These are phyloP conservation scores for Coturnix japonica DNA, from an alignment of 2,113 vertebrate species.

Conservation along the genomic window DNA sequence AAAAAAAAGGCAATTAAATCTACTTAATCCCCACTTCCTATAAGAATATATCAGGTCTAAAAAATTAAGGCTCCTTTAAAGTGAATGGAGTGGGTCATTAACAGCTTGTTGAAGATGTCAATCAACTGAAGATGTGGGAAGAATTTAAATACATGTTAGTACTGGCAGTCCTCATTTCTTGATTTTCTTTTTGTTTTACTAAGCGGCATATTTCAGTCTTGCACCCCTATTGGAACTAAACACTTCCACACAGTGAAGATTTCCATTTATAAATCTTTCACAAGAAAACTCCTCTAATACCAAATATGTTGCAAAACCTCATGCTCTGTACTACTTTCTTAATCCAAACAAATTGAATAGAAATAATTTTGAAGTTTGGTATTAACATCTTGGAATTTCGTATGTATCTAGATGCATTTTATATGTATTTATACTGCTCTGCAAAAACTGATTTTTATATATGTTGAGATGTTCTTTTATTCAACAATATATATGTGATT, in stretches of 20 bases:
- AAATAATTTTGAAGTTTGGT: background rate
- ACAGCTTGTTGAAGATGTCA: constrained; percentile 68
- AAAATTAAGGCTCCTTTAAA: constrained; percentile 68
- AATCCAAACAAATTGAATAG: background rate
- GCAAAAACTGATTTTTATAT: background rate
- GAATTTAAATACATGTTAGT: constrained; percentile 56
- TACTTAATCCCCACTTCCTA: constrained; percentile 57
- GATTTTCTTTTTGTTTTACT: background rate
- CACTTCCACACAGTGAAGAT: background rate
- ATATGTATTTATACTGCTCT: background rate
- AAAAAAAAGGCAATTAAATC: constrained; percentile 30
- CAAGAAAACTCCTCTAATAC: background rate
- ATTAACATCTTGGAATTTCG: background rate
- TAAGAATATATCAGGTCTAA: constrained; percentile 61
- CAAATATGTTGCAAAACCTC: background rate
- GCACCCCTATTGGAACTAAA: background rate
- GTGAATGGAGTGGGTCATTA: constrained; percentile 71
- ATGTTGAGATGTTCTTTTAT: background rate
- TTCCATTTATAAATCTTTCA: constrained; percentile 8
- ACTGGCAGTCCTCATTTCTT: background rate
- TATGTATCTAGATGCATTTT: background rate
- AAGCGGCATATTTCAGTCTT: background rate
- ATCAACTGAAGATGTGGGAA: constrained; percentile 48
- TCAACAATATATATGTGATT: background rate
- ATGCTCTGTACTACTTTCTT: background rate